Evolutionary conservation across 2,888 invertebrate species (phyloP), one percentile per base, ranked within the genome.

Genomic region (Holacanthella duospinosa): DNA sequence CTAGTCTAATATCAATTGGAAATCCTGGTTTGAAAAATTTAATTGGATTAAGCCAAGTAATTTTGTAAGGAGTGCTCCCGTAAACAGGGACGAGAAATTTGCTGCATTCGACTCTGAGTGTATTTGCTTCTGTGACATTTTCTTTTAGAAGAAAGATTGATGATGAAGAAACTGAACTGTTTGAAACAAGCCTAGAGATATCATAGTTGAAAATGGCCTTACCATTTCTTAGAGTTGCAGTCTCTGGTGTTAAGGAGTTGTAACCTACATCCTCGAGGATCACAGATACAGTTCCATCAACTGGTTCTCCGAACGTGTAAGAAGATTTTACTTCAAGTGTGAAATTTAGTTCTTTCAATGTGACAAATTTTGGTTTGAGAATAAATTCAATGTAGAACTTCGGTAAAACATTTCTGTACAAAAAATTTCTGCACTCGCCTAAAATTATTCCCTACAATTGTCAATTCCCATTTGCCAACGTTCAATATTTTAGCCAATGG

Each of bases 391-490:
- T 26, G 1, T 24, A 6, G 24, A 54, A 60, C 29, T 54, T 60
- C 26, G 60, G 60, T 4, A 54, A 53, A 6, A 60, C 44, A 28
- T 19, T 29, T n/a, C 24, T 53, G 24, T 1, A 60, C 60, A 1
- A 21, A 26, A 28, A 60, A 60, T 28, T 29, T 29, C 21, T 54
- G 44, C 9, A 1, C 2, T 1, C 21, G 19, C 29, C 19, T 3
- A 43, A 12, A 29, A 24, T 6, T 9, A 36, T 36, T 36, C 36
- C 9, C 36, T 36, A 9, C 3, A 25, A 54, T 43, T 24, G 28
- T 36, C 6, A 62, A 36, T 19, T n/a, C 53, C 62, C 62, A 62
- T 19, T 25, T 26, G 12, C 62, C 62, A 12, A 62, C 25, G 29
- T 25, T 62, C 25, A 53, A 53, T 3, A 53, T 26, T 16, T 12